Base-by-base conservation (phyloP, 2,113 vertebrate genomes). In the Hyperoodon ampullatus region DNA sequence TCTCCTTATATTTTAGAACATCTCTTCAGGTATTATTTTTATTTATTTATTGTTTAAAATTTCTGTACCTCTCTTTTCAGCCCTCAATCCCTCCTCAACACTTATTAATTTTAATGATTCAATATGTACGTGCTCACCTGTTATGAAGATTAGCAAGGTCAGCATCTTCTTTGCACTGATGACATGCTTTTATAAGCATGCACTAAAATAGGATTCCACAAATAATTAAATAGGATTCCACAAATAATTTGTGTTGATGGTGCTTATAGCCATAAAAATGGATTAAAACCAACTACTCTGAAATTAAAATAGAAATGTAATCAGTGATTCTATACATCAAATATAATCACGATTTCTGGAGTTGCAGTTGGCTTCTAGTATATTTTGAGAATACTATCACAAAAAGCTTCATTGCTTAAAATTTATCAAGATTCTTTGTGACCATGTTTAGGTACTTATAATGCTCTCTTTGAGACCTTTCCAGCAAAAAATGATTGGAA, bases 271-370 rank as follows among this genome's bases (percentile, higher is more conserved):
- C 21, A 65, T 71, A 72, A 94, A 94, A 94, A 81, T 84, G 8
- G 28, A 30, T 61, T 71, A 87, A 93, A 88, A 39, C 78, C 8
- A 71, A 83, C 66, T 92, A 55, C 44, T 96, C 58, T 75, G 14
- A 87, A 90, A 94, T 63, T 71, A 72, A 87, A 94, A 72, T 90
- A 2, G 30, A 82, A 47, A 85, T 85, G 28, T 89, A 68, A 61
- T 33, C 50, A 92, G 0, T 85, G 42, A 74, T 53, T 89, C 50
- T 16, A 47, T 28, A 71, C 14, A 71, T 94, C 60, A 95, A 18
- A 26, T 86, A 58, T 85, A 89, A 81, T 84, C 30, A 70, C 39
- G 28, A 86, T 96, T 96, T 53, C 44, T 87, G 24, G 13, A 2
- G 3, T 86, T 96, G 66, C 6, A 72, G 0, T 58, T 81, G 72